Conservation (phyloP, 2,113 vertebrate genomes). For the Dasyprocta punctata region DNA sequence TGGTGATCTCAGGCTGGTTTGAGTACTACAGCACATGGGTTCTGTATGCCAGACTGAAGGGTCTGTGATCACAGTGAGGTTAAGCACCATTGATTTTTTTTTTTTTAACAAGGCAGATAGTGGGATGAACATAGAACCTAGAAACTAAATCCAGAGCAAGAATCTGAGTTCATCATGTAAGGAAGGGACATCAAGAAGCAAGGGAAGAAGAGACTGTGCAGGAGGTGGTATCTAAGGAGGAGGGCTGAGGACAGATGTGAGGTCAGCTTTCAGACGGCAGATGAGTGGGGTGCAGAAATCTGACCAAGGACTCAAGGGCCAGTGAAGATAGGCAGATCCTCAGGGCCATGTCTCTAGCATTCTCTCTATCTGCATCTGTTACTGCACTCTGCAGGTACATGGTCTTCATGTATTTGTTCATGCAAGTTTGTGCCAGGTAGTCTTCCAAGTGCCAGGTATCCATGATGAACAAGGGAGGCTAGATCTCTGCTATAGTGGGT, state of each 20-base stretch:
- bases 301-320: background rate
- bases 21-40: background rate
- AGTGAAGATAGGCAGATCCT: background rate
- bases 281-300: background rate
- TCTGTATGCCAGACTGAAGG: background rate
- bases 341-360: background rate
- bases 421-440: background rate
- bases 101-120: background rate
- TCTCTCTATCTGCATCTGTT: background rate
- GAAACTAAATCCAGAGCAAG: conserved; percentile 25
- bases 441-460: background rate
- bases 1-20: background rate
- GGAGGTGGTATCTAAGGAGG: background rate
- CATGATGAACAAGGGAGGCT: background rate
- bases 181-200: background rate
- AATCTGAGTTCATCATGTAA: background rate
- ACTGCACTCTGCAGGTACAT: background rate
- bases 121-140: background rate
- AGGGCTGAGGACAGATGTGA: background rate
- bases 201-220: background rate
- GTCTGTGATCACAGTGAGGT: background rate
- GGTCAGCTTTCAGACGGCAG: background rate
- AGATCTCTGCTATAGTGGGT: background rate
- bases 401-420: background rate
- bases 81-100: background rate